phyloP scores from a whole-genome alignment of 2,113 vertebrate genomes.

The Sander lucioperca region DNA sequence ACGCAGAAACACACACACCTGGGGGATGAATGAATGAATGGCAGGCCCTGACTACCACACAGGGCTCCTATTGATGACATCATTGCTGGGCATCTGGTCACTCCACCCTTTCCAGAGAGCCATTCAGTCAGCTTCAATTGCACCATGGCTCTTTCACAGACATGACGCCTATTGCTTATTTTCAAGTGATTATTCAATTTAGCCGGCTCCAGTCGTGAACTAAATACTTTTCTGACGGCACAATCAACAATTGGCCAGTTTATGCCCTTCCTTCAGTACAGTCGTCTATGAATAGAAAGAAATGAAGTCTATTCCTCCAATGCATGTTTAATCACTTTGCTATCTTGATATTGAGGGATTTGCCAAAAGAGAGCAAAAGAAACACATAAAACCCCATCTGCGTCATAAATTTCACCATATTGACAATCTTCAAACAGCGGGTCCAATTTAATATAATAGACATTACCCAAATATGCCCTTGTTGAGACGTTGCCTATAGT shows the following conservation, averaged over 20 bases:
- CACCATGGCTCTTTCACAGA: slow-evolving; percentile 68
- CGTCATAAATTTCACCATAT: slow-evolving; percentile 52
- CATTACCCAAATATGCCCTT: slow-evolving; percentile 70
- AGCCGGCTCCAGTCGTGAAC: slow-evolving; percentile 35
- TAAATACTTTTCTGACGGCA: slow-evolving; percentile 44
- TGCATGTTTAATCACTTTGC: slow-evolving; percentile 39
- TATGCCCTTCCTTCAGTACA: slow-evolving; percentile 9
- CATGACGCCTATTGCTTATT: slow-evolving; percentile 69
- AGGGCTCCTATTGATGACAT: slow-evolving; percentile 86
- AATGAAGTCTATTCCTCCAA: slow-evolving; percentile 8
- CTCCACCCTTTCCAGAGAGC: slow-evolving; percentile 75
- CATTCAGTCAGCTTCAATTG: slow-evolving; percentile 55
- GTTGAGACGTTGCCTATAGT: slow-evolving; percentile 33
- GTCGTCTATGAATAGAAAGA: slow-evolving; percentile 4
- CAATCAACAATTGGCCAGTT: slow-evolving; percentile 43
- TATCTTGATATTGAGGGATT: slow-evolving; percentile 42
- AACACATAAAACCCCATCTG: slow-evolving; percentile 40
- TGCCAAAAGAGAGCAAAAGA: slow-evolving; percentile 41
- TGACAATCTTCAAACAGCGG: slow-evolving; percentile 63
- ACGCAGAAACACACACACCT: slow-evolving; percentile 62
- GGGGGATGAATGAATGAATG: slow-evolving; percentile 70
- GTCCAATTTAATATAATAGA: slow-evolving; percentile 50
- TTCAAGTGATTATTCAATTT: slow-evolving; percentile 74
- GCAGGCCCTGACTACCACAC: slow-evolving; percentile 74
- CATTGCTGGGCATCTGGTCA: slow-evolving; percentile 76